A percentile compares a stretch with the other conserved stretches of the same genome.
Conservation (phyloP, 1,140 invertebrate genomes). For the Trichonephila clavata region DNA sequence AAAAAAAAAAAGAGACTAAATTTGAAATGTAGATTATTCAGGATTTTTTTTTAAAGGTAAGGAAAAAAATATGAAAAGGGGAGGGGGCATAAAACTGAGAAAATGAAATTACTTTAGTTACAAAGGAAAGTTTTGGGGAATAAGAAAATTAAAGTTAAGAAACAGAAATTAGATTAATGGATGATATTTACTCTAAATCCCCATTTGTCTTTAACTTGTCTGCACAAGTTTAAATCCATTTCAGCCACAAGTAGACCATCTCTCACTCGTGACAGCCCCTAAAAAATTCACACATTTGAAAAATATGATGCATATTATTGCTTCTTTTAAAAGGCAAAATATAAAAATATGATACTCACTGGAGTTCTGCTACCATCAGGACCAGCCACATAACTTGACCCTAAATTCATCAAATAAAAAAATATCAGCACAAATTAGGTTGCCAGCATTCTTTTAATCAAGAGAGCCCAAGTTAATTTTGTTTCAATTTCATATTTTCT, state of each 20-base stretch:
- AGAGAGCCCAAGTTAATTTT: too few relatives aligned
- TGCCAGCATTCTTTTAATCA: too few relatives aligned
- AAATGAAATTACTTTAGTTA: too few relatives aligned
- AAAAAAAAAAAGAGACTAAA: too few relatives aligned
- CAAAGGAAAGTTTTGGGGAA: too few relatives aligned
- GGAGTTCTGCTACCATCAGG: conserved; percentile 96
- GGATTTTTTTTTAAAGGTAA: too few relatives aligned
- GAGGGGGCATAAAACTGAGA: too few relatives aligned
- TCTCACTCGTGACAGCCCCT: conserved; percentile 91
- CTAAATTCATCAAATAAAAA: conserved; percentile 40
- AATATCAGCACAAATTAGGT: too few relatives aligned
- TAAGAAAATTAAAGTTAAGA: too few relatives aligned
- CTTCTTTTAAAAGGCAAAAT: background rate
- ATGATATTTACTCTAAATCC: conserved; percentile 88
- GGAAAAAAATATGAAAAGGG: too few relatives aligned
- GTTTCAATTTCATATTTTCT: too few relatives aligned
- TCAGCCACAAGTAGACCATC: conserved; percentile 96
- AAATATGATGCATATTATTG: conserved; percentile 81
- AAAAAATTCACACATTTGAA: conserved; percentile 42
- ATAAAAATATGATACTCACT: conserved; percentile 82
- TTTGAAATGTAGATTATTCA: too few relatives aligned
- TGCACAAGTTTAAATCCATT: conserved; percentile 96
- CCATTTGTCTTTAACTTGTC: conserved; percentile 97
- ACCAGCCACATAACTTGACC: conserved; percentile 95
- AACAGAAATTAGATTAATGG: background rate